Conservation (phyloP, 1,140 invertebrate species). For the Pachyrhynchus sulphureomaculatus region DNA sequence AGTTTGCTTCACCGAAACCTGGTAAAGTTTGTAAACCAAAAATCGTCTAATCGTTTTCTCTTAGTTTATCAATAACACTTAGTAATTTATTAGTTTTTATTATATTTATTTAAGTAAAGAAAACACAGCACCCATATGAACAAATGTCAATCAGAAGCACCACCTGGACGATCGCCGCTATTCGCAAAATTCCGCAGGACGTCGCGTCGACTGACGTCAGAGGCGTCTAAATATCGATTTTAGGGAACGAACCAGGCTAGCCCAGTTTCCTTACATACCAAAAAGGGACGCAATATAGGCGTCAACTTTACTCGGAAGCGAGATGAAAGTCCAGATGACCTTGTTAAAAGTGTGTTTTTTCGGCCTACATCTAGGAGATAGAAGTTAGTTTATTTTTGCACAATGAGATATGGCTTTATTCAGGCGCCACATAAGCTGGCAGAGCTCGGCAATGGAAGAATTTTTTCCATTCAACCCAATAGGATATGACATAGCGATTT, state of each 20-base stretch:
- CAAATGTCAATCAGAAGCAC: constrained; percentile 50
- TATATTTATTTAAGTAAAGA: constrained; percentile 20
- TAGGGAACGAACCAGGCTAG: constrained; percentile 39
- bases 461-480: constrained; percentile 23
- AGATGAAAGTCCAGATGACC: constrained; percentile 30
- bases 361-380: constrained; percentile 41
- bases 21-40: background rate
- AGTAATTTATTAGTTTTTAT: background rate
- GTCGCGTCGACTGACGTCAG: constrained; percentile 49
- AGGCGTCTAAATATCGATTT: constrained; percentile 51
- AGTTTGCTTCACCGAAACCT: background rate
- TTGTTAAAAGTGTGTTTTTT: constrained; percentile 45
- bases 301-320: background rate
- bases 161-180: constrained; percentile 47
- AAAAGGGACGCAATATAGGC: constrained; percentile 18
- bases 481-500: constrained; percentile 26
- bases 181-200: constrained; percentile 42
- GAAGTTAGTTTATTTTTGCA: constrained; percentile 46
- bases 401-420: constrained; percentile 42
- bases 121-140: constrained; percentile 39
- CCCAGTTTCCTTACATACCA: constrained; percentile 33
- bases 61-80: background rate
- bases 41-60: background rate
- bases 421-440: constrained; percentile 44
- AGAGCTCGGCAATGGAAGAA: constrained; percentile 17